Conservation (phyloP, 2,888 invertebrate genomes). For the Branchellion lobata region DNA sequence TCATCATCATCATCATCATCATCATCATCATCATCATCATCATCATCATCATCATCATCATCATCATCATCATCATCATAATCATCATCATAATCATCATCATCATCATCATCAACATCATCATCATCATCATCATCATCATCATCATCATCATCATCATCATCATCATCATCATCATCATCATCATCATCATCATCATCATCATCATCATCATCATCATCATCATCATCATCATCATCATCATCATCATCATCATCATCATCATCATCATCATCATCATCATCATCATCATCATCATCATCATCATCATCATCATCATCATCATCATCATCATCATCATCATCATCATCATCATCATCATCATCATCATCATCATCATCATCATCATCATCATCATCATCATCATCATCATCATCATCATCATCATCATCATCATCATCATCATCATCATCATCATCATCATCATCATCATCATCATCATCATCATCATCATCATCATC, state of each 20-base stretch:
- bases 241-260: neutral
- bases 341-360: slow-evolving; percentile 34
- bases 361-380: slow-evolving; percentile 24
- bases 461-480: slow-evolving; percentile 35
- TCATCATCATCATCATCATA: slow-evolving; percentile 4
- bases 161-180: too few species aligned
- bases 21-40: slow-evolving; percentile 12
- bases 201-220: neutral
- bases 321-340: slow-evolving; percentile 35
- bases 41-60: slow-evolving; percentile 8
- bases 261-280: neutral
- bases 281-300: slow-evolving; percentile 23
- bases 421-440: slow-evolving; percentile 2
- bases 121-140: too few species aligned
- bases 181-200: neutral
- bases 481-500: slow-evolving; percentile 38
- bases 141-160: too few species aligned
- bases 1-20: neutral
- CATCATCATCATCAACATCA: too few species aligned
- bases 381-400: neutral
- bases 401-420: slow-evolving; percentile 24
- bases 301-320: slow-evolving; percentile 36
- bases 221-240: neutral
- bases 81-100: too few species aligned
- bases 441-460: neutral